Evolutionary conservation across 2,797 vertebrate species (phyloP).

Genomic region (Menidia menidia): DNA sequence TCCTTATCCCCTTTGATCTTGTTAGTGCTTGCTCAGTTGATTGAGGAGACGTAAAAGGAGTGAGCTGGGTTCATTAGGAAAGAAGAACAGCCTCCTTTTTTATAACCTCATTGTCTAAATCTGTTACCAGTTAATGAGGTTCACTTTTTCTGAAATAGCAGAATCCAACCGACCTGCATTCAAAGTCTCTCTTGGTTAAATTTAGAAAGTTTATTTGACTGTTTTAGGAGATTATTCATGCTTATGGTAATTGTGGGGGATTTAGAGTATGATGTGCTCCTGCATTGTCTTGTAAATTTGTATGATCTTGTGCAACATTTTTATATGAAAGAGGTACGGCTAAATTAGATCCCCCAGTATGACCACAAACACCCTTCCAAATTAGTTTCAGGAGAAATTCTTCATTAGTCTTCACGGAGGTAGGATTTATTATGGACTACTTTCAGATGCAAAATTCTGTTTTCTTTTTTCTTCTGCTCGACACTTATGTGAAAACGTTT

Average conservation of each 20-base stretch:
- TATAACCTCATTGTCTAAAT: background rate
- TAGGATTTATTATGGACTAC: conserved; percentile 4
- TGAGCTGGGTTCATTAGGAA: conserved; percentile 7
- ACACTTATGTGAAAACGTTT: background rate
- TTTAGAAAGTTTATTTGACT: background rate
- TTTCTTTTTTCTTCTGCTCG: background rate
- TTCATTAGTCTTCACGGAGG: background rate
- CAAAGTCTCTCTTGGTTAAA: background rate
- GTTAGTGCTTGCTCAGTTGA: conserved; percentile 54
- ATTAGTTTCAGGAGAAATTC: conserved; percentile 1
- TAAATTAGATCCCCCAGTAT: background rate
- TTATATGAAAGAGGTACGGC: background rate
- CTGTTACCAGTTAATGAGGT: conserved; percentile 2
- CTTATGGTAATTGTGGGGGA: background rate
- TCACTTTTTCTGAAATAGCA: background rate
- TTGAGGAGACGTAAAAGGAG: conserved; percentile 24
- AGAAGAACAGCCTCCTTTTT: background rate
- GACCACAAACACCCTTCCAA: background rate
- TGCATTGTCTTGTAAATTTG: background rate
- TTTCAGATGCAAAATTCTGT: background rate
- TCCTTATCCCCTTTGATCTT: conserved; percentile 73
- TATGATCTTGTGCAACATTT: background rate
- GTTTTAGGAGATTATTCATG: conserved; percentile 4
- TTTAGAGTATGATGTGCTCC: conserved; percentile 1
- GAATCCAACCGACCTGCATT: background rate